Evolutionary conservation across 2,797 vertebrate species (phyloP).

Genomic region (Bradypodion pumilum): DNA sequence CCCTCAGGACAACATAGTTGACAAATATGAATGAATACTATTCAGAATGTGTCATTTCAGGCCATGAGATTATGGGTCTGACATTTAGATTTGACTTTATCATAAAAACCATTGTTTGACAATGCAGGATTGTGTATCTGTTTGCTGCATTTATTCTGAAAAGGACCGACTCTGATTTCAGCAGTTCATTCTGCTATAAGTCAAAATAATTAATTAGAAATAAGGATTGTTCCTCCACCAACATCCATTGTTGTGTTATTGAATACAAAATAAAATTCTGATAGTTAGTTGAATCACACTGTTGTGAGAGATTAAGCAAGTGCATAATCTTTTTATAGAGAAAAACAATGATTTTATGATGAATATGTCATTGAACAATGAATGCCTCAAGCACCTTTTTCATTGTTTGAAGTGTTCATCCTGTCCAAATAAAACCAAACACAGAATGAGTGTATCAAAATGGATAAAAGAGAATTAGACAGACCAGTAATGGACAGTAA

Average conservation of each 20-base stretch:
- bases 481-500: background rate
- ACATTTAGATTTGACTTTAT: conserved; percentile 10
- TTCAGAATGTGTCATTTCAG: background rate
- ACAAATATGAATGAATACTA: background rate
- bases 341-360: background rate
- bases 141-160: rapidly evolving
- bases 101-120: background rate
- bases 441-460: background rate
- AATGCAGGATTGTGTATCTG: rapidly evolving
- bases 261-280: background rate
- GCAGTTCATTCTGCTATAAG: background rate
- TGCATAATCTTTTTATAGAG: background rate
- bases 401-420: background rate
- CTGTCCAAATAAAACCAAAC: background rate
- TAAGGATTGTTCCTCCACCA: background rate
- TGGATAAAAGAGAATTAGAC: too few species aligned
- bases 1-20: background rate
- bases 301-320: background rate
- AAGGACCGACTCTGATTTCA: background rate
- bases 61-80: background rate
- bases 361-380: background rate
- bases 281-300: background rate
- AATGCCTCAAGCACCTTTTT: background rate
- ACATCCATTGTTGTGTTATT: background rate
- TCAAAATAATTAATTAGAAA: background rate